These are phyloP conservation scores for Mesembrinibis cayennensis DNA, from an alignment of 2,113 vertebrate genomes.

Conservation along the genomic window DNA sequence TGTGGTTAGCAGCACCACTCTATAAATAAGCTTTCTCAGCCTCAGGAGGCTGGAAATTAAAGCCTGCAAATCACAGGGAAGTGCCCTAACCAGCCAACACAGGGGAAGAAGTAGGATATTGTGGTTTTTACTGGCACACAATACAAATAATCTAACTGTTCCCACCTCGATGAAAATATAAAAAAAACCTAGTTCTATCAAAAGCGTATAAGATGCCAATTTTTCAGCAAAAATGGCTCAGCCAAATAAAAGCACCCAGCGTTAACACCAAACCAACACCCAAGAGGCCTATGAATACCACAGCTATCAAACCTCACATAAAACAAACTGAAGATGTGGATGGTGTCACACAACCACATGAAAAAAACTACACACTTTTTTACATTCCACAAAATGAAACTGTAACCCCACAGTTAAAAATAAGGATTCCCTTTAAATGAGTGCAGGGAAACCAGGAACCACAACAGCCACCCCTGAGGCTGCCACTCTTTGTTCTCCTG, in stretches of 20 bases:
- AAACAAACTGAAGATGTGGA: background rate
- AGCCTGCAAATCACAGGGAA: conserved; percentile 12
- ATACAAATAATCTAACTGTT: background rate
- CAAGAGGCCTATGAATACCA: background rate
- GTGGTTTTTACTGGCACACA: background rate
- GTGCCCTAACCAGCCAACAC: background rate
- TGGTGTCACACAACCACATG: background rate
- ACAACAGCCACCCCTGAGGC: background rate
- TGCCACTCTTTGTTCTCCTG: background rate
- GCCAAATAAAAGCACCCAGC: background rate
- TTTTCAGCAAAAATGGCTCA: background rate
- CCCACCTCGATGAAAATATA: background rate
- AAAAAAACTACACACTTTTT: background rate
- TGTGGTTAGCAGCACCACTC: background rate
- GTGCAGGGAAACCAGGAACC: background rate
- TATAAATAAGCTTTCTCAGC: conserved; percentile 24
- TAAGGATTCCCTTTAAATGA: background rate
- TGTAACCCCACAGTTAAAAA: background rate
- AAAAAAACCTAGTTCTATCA: background rate
- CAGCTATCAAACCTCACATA: background rate
- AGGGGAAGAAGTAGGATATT: background rate
- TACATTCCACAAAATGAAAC: background rate
- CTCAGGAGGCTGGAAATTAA: conserved; percentile 18
- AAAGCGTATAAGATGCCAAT: background rate
- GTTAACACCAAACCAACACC: background rate